phyloP scores from a whole-genome alignment of 2,797 vertebrate genomes.

The Gymnopithys bicolor region DNA sequence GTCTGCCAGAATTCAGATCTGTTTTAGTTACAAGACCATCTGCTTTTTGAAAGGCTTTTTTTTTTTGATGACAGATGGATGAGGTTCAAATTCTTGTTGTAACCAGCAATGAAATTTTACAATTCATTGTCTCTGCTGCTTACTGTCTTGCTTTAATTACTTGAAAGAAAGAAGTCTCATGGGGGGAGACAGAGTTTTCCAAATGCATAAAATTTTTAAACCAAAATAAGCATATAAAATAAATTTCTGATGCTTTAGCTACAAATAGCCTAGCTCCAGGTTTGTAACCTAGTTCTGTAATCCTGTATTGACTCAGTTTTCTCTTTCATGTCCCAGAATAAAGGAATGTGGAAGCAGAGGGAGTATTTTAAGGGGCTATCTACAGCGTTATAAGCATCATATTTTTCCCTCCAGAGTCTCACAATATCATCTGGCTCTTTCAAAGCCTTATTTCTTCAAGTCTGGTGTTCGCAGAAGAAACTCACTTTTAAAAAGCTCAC shows the following conservation, averaged over 20 bases:
- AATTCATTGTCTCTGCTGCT: slow-evolving; percentile 51
- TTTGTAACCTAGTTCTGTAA: slow-evolving; percentile 46
- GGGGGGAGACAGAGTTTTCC: not conserved
- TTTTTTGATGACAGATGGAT: slow-evolving; percentile 38
- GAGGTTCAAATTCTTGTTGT: slow-evolving; percentile 33
- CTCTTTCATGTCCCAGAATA: slow-evolving; percentile 51
- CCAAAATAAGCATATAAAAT: slow-evolving; percentile 27
- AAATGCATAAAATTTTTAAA: slow-evolving; percentile 8
- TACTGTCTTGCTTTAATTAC: slow-evolving; percentile 56
- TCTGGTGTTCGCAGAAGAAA: slow-evolving; percentile 7
- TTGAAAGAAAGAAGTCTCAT: slow-evolving; percentile 8
- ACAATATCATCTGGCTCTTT: slow-evolving; percentile 35
- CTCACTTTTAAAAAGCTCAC: not conserved
- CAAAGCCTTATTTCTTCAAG: not conserved
- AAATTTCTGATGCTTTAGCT: slow-evolving; percentile 17
- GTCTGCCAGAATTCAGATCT: slow-evolving; percentile 62
- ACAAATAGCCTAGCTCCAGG: slow-evolving; percentile 22
- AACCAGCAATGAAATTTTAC: slow-evolving; percentile 55
- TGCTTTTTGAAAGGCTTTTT: slow-evolving; percentile 51
- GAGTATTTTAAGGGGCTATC: slow-evolving; percentile 21
- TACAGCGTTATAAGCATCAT: not conserved
- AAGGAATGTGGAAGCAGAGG: slow-evolving; percentile 31
- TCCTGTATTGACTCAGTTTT: slow-evolving; percentile 23
- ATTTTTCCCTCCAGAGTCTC: not conserved
- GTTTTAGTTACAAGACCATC: slow-evolving; percentile 61